These are phyloP conservation scores for Saccostrea glomerata DNA, from an alignment of 1,140 invertebrate genomes.

Conservation along the genomic window DNA sequence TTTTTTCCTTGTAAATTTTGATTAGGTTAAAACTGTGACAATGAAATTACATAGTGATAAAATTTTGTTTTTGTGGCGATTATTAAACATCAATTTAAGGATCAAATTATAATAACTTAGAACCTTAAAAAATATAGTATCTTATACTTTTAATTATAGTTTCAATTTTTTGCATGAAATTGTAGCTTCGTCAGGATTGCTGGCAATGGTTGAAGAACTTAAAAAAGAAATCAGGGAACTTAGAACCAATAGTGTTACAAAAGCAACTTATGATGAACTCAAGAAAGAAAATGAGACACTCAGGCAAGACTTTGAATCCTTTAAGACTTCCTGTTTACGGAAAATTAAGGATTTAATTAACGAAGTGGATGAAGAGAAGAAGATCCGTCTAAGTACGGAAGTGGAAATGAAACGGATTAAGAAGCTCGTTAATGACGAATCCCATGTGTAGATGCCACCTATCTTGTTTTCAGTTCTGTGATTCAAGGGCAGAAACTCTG, in stretches of 20 bases:
- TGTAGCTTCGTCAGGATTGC: constrained; percentile 54
- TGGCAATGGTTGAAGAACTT: constrained; percentile 70
- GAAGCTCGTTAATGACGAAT: constrained; percentile 72
- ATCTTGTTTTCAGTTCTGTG: background rate
- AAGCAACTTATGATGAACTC: constrained; percentile 71
- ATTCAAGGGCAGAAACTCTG: background rate
- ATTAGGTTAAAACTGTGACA: too few relatives aligned
- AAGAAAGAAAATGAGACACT: constrained; percentile 70
- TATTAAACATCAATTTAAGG: background rate
- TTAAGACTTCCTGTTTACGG: constrained; percentile 70
- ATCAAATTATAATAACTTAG: too few relatives aligned
- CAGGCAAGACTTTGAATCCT: constrained; percentile 68
- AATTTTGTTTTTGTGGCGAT: too few relatives aligned
- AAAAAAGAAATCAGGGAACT: constrained; percentile 68
- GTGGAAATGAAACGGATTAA: constrained; percentile 78
- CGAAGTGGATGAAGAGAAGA: constrained; percentile 79
- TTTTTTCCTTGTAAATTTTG: too few relatives aligned
- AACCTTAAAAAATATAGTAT: too few relatives aligned
- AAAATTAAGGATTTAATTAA: constrained; percentile 74
- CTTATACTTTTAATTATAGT: too few relatives aligned
- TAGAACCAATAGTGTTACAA: constrained; percentile 68
- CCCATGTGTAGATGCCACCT: constrained; percentile 63
- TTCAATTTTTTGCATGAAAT: background rate
- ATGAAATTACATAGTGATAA: too few relatives aligned
- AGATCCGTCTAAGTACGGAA: constrained; percentile 76